phyloP scores from a whole-genome alignment of 2,888 invertebrate genomes.

The Mimumesa dahlbomi region DNA sequence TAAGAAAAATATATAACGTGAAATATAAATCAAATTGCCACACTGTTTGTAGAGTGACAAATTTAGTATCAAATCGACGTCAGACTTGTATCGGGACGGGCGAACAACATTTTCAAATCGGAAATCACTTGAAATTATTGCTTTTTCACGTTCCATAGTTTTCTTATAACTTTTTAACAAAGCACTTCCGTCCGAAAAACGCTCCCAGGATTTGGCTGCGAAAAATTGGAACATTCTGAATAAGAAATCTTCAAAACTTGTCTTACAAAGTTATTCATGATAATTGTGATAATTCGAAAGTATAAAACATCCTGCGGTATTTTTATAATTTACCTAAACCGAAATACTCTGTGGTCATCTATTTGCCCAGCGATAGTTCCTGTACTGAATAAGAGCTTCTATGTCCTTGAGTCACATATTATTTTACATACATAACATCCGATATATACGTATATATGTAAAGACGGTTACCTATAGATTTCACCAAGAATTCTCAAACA shows the following conservation, averaged over 20 bases:
- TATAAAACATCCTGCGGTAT: constrained; percentile 10
- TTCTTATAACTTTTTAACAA: too few relatives aligned
- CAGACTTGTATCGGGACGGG: too few relatives aligned
- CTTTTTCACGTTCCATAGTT: too few relatives aligned
- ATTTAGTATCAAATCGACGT: too few relatives aligned
- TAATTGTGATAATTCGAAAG: constrained; percentile 3
- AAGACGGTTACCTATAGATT: constrained; percentile 21
- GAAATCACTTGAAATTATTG: too few relatives aligned
- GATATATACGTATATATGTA: constrained; percentile 13
- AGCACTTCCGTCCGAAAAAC: neutral
- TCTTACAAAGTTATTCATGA: neutral
- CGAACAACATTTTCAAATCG: too few relatives aligned
- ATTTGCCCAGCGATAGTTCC: constrained; percentile 5
- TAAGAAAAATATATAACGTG: too few relatives aligned
- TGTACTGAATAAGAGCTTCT: constrained; percentile 14
- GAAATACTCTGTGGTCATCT: too few relatives aligned
- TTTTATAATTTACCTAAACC: constrained; percentile 1
- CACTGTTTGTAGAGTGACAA: too few relatives aligned
- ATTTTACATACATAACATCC: constrained; percentile 43
- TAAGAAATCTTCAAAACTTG: too few relatives aligned
- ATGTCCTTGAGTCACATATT: constrained; percentile 19
- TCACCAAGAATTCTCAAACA: constrained; percentile 28
- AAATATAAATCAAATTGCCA: too few relatives aligned
- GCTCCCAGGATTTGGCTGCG: neutral
- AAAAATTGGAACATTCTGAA: neutral